Conservation (phyloP, 92 coral and sea anemone species). For the Meandrina meandrites region DNA sequence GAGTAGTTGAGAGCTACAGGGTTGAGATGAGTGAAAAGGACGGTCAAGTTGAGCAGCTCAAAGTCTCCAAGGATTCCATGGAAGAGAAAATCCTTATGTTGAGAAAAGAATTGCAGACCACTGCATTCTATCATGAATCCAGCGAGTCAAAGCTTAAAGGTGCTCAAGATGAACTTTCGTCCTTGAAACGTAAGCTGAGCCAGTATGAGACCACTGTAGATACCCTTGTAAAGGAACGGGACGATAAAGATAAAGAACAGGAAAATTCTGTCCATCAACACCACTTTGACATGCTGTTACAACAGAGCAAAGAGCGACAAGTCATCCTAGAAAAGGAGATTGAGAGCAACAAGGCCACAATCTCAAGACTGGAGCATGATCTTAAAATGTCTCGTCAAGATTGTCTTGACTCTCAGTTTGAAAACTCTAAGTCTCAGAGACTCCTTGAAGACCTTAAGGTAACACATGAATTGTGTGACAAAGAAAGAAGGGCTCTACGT, state of each 20-base stretch:
- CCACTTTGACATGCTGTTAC: slow-evolving; percentile 17
- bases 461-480: slow-evolving; percentile 63
- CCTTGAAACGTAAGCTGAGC: slow-evolving; percentile 60
- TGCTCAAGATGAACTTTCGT: slow-evolving; percentile 67
- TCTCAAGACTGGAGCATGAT: slow-evolving; percentile 82
- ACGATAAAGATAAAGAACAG: slow-evolving; percentile 30
- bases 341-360: slow-evolving; percentile 68
- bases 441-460: slow-evolving; percentile 79
- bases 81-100: slow-evolving; percentile 72
- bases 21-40: slow-evolving; percentile 81
- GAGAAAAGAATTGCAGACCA: slow-evolving; percentile 82
- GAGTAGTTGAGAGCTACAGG: slow-evolving; percentile 68
- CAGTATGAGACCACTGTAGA: slow-evolving; percentile 76
- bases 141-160: slow-evolving; percentile 65
- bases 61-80: slow-evolving; percentile 55
- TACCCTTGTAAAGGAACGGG: slow-evolving; percentile 52
- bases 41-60: slow-evolving; percentile 67
- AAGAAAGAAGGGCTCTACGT: slow-evolving; percentile 73
- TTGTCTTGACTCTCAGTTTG: slow-evolving; percentile 80
- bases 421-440: slow-evolving; percentile 73
- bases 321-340: slow-evolving; percentile 80
- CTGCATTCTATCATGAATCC: slow-evolving; percentile 65
- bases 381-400: slow-evolving; percentile 85
- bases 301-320: slow-evolving; percentile 65
- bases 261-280: slow-evolving; percentile 20